A percentile compares a stretch with the other conserved stretches of the same genome.
Evolutionary conservation across 1,140 invertebrate species (phyloP).

Genomic region (Elymnias hypermnestra): DNA sequence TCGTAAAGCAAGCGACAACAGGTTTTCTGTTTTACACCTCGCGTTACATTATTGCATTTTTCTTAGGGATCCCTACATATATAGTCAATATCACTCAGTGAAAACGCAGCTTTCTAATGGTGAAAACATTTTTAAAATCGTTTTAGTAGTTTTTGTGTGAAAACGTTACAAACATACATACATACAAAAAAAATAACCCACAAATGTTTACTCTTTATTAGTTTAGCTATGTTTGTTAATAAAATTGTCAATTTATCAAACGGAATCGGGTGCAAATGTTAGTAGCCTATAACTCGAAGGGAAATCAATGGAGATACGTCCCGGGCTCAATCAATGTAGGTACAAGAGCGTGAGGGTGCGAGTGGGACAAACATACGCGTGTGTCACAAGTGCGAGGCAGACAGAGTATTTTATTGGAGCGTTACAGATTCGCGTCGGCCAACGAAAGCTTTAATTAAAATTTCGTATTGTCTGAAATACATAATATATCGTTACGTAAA

Average conservation of each 20-base stretch:
- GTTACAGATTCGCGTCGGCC: not conserved
- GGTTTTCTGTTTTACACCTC: too few relatives aligned
- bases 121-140: too few relatives aligned
- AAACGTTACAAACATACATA: too few relatives aligned
- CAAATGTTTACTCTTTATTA: not conserved
- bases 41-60: too few relatives aligned
- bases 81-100: too few relatives aligned
- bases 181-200: too few relatives aligned
- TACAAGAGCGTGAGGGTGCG: conserved; percentile 17
- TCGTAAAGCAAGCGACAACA: too few relatives aligned
- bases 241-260: too few relatives aligned
- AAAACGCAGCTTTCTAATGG: too few relatives aligned
- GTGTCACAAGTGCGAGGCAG: conserved; percentile 1
- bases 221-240: not conserved
- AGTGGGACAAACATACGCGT: conserved; percentile 14
- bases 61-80: too few relatives aligned
- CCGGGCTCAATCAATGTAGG: conserved; percentile 32
- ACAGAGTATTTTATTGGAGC: conserved; percentile 17
- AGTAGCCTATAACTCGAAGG: conserved; percentile 4
- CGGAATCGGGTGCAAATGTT: not conserved
- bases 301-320: conserved; percentile 22
- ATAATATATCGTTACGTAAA: not conserved
- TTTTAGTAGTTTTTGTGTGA: too few relatives aligned
- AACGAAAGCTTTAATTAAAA: not conserved
- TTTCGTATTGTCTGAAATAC: not conserved